These are phyloP conservation scores for Hydropotes inermis DNA, from an alignment of 2,113 vertebrate genomes.

Conservation along the genomic window DNA sequence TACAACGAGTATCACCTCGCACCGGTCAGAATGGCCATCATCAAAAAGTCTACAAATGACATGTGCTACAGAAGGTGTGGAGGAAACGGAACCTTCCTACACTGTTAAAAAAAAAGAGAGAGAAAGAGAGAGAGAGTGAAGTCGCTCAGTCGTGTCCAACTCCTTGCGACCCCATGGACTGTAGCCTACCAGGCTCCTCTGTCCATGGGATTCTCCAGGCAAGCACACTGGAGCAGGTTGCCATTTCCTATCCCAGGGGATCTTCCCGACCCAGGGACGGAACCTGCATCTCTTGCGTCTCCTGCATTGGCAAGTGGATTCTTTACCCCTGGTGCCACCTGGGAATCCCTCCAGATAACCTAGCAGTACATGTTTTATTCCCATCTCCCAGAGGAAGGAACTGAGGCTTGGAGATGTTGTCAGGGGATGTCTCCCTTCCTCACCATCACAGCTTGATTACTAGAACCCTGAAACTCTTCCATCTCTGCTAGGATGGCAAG, in stretches of 20 bases:
- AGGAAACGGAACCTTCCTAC: neutral
- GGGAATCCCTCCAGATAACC: neutral
- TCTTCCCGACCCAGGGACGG: neutral
- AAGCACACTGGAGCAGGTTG: neutral
- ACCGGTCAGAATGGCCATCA: neutral
- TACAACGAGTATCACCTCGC: neutral
- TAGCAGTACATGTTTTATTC: too few species aligned
- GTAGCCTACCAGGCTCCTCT: neutral
- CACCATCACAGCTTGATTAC: accelerated
- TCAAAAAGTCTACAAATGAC: neutral
- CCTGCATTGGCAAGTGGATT: neutral
- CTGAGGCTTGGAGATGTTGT: accelerated
- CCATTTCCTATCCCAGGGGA: neutral
- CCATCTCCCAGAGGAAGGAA: neutral
- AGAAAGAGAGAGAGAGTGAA: neutral
- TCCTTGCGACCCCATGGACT: neutral
- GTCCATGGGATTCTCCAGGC: too few species aligned
- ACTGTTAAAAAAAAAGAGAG: neutral
- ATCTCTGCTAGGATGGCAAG: accelerated
- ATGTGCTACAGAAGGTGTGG: neutral
- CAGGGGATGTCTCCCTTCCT: too few species aligned
- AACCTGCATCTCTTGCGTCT: neutral
- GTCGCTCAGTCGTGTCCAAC: accelerated
- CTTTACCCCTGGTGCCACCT: neutral
- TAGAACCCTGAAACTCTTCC: too few species aligned